Evolutionary conservation across 2,888 invertebrate species (phyloP).

Genomic region (Antheraea assamensis): DNA sequence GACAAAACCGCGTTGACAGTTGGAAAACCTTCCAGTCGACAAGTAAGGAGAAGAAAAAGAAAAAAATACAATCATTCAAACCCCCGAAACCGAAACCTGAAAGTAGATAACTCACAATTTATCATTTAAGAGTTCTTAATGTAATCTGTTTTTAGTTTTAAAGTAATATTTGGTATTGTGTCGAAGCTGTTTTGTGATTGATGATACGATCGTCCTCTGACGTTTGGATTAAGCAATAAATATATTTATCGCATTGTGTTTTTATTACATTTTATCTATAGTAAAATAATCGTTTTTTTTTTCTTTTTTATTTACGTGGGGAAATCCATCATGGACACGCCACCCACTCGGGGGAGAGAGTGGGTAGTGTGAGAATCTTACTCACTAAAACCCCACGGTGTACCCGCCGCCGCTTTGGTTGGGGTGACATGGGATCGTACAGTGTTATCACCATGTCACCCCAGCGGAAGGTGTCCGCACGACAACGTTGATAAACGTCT

Average conservation of each 20-base stretch:
- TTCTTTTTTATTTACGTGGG: too few relatives aligned
- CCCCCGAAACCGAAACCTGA: conserved; percentile 97
- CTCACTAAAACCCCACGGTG: too few relatives aligned
- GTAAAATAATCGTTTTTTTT: background rate
- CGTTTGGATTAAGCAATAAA: conserved; percentile 2
- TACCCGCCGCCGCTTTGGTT: too few relatives aligned
- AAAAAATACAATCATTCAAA: conserved; percentile 91
- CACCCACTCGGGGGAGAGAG: too few relatives aligned
- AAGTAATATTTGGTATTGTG: conserved; percentile 1
- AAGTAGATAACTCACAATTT: conserved; percentile 85
- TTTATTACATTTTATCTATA: background rate
- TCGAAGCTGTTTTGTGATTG: conserved; percentile 12
- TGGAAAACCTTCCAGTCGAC: conserved; percentile 95
- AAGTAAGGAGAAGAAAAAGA: conserved; percentile 88
- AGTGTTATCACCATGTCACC: too few relatives aligned
- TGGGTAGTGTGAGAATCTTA: too few relatives aligned
- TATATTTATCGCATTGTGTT: background rate
- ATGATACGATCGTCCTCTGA: background rate
- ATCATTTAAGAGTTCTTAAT: background rate
- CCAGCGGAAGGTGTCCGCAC: too few relatives aligned
- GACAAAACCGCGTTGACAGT: conserved; percentile 95
- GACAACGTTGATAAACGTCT: too few relatives aligned
- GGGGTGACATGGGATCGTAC: too few relatives aligned
- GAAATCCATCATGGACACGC: too few relatives aligned
- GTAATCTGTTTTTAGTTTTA: background rate